A percentile compares a stretch with the other conserved stretches of the same genome.
These are phyloP conservation scores for Drosophila ercepeae DNA, from an alignment of 1,140 invertebrate genomes.

Conservation along the genomic window DNA sequence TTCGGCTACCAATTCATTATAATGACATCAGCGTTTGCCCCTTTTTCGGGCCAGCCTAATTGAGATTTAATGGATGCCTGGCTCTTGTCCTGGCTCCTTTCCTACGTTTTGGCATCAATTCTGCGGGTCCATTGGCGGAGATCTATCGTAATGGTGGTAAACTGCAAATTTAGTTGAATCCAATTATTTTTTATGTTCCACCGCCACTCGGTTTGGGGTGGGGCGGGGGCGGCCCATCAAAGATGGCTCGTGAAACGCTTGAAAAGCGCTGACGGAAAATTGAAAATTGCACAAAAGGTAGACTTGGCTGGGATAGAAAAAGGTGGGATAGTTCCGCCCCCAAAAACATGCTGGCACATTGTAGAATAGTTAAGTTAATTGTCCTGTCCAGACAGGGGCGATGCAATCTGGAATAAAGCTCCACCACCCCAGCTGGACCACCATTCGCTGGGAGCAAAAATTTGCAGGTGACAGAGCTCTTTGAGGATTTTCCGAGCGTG, in stretches of 20 bases:
- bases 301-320: not conserved
- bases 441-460: constrained; percentile 23
- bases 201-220: constrained; percentile 11
- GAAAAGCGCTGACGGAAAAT: constrained; percentile 78
- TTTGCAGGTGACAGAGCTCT: constrained; percentile 47
- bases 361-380: constrained; percentile 58
- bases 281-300: constrained; percentile 55
- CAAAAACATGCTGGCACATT: constrained; percentile 66
- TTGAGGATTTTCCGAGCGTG: constrained; percentile 30
- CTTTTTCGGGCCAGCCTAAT: constrained; percentile 53
- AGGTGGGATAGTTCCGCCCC: not conserved
- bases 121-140: constrained; percentile 47
- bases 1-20: constrained; percentile 70
- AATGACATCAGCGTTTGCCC: constrained; percentile 69
- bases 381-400: constrained; percentile 19
- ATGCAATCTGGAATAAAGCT: constrained; percentile 41
- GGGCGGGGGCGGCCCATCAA: not conserved
- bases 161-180: constrained; percentile 58
- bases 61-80: constrained; percentile 68
- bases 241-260: constrained; percentile 1
- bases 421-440: not conserved
- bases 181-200: constrained; percentile 52
- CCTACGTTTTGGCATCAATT: not conserved
- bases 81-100: constrained; percentile 23
- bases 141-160: constrained; percentile 41